Percentiles rank a stretch among this genome's conserved stretches.
Evolutionary conservation across 1,140 invertebrate genomes (phyloP).

Genomic region (Psilanteris sp.): DNA sequence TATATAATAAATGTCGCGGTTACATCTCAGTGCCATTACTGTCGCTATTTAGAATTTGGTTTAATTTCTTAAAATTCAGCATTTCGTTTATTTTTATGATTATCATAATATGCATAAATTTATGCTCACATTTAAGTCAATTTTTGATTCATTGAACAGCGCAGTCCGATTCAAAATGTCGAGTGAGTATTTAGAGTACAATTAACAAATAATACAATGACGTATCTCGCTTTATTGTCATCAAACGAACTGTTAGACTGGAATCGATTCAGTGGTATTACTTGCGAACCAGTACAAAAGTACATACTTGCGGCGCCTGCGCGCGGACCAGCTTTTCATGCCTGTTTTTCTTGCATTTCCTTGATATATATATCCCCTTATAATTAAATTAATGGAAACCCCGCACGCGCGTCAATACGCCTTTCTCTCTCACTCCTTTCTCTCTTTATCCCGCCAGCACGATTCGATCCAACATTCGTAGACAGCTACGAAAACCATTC

Average conservation of each 20-base stretch:
- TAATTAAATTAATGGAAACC: conserved; percentile 77
- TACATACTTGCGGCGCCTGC: conserved; percentile 33
- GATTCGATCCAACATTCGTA: conserved; percentile 17
- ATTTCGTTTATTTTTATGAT: too few relatives aligned
- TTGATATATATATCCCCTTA: conserved; percentile 48
- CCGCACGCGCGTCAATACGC: too few relatives aligned
- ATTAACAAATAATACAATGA: conserved; percentile 53
- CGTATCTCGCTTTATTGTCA: conserved; percentile 49
- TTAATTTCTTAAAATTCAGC: too few relatives aligned
- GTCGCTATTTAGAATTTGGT: too few relatives aligned
- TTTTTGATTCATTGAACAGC: background rate
- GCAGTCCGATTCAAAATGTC: conserved; percentile 14
- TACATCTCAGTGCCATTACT: too few relatives aligned
- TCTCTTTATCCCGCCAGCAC: background rate
- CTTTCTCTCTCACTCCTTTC: too few relatives aligned
- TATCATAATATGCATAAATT: too few relatives aligned
- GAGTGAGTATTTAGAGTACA: conserved; percentile 42
- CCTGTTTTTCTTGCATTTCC: conserved; percentile 33
- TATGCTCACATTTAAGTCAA: background rate
- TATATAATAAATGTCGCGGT: too few relatives aligned
- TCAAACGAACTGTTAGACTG: conserved; percentile 55
- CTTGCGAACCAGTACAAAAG: conserved; percentile 45
- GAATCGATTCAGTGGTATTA: conserved; percentile 57
- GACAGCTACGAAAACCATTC: conserved; percentile 31
- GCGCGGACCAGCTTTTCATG: conserved; percentile 40